phyloP scores from a whole-genome alignment of 2,113 vertebrate genomes.

The Pogonocichla stellata region DNA sequence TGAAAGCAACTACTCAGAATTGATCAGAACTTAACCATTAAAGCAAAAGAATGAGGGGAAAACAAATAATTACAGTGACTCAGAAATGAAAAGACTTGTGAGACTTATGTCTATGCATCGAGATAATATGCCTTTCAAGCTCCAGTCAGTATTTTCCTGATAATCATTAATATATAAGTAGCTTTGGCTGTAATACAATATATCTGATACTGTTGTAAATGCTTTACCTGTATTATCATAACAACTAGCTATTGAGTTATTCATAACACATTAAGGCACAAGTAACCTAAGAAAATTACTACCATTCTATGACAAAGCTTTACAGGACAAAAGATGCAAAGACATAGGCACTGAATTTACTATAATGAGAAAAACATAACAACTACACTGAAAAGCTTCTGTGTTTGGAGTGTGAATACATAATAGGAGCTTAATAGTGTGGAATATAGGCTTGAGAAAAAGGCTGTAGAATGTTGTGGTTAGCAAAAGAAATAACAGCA shows the following conservation, averaged over 20 bases:
- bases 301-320: neutral
- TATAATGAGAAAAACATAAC: neutral
- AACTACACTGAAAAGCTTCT: neutral
- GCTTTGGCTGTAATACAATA: neutral
- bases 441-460: neutral
- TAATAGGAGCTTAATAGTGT: neutral
- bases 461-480: neutral
- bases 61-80: neutral
- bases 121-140: neutral
- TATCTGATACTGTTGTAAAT: neutral
- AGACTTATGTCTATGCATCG: neutral
- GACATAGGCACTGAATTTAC: neutral
- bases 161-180: neutral
- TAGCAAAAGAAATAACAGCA: neutral
- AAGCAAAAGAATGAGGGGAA: neutral
- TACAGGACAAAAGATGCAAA: neutral
- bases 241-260: neutral
- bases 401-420: neutral
- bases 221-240: neutral
- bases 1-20: neutral
- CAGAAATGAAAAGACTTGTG: neutral
- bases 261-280: neutral
- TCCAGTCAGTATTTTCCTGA: neutral
- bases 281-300: neutral
- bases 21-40: neutral